Base-by-base conservation (phyloP, 2,888 invertebrate genomes). In the Parnassius apollo region DNA sequence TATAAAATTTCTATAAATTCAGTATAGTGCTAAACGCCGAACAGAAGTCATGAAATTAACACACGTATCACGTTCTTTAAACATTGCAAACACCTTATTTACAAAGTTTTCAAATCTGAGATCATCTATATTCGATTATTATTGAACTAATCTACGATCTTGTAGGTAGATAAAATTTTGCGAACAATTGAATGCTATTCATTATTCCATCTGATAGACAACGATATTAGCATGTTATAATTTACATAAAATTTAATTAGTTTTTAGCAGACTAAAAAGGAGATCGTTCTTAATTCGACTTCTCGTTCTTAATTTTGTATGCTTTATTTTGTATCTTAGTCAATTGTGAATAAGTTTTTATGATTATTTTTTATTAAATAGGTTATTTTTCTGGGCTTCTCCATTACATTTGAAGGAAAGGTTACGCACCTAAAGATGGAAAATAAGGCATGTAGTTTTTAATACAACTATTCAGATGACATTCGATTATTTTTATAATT, bases 1-100 rank as follows among this genome's bases (percentile, higher is more conserved):
- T 60, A 64, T 60, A 70, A 69, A 69, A 68, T 70, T 58, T 61
- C 68, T 66, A 66, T 70, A 73, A 71, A 76, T 69, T 65, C 61
- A 64, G 67, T 73, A 74, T 71, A 70, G 56, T 10, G 50, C 57
- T 57, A 60, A 64, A 64, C 45, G 48, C 54, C 13, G 57, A 18
- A 64, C 60, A 64, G 57, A 53, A 50, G n/a, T 60, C 45, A 57
- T 57, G 53, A 54, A 44, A 60, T 64, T 64, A 54, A 61, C 57
- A 64, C 55, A 18, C 64, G 10, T 46, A 18, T 61, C 64, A 64
- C 64, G 64, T 54, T 49, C 60, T 57, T 59, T 57, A 44, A 54
- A 35, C 60, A 50, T 54, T 57, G 60, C 49, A 54, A 58, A 58
- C 12, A 12, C 52, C 42, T 52, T 42, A 52, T 12, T 57, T 42